A percentile compares a stretch with the other conserved stretches of the same genome.
Evolutionary conservation across 2,797 vertebrate genomes (phyloP).

Genomic region (Sebastes hopkinsi): DNA sequence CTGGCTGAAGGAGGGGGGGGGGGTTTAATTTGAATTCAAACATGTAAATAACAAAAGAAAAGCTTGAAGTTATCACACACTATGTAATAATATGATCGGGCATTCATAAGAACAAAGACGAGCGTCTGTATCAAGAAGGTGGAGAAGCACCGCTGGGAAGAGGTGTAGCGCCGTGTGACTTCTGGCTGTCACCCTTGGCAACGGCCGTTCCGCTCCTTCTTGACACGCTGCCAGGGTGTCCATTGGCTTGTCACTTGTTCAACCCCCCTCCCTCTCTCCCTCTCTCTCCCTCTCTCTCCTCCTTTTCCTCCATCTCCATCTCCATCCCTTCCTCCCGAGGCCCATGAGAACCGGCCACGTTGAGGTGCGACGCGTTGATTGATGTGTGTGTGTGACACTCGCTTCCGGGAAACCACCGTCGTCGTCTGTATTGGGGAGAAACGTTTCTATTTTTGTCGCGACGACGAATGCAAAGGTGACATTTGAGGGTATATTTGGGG

Average conservation of each 20-base stretch:
- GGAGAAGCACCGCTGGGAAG: conserved; percentile 3
- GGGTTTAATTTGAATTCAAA: not conserved
- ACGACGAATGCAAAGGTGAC: conserved; percentile 7
- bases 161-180: conserved; percentile 48
- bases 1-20: too few species aligned
- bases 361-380: conserved; percentile 34
- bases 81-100: not conserved
- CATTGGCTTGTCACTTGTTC: conserved; percentile 61
- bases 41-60: not conserved
- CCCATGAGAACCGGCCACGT: conserved; percentile 35
- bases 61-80: not conserved
- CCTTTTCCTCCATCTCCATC: not conserved
- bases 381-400: conserved; percentile 36
- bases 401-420: conserved; percentile 36
- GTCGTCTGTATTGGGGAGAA: not conserved
- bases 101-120: conserved; percentile 20
- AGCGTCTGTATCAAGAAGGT: not conserved
- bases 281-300: not conserved
- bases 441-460: conserved; percentile 22
- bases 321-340: conserved; percentile 9
- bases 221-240: conserved; percentile 59
- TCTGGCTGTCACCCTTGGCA: conserved; percentile 65
- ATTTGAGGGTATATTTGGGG: not conserved
- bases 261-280: not conserved
- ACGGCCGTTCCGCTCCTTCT: conserved; percentile 32